These are phyloP conservation scores for Olivierus martensii DNA, from an alignment of 1,140 invertebrate species.

Conservation along the genomic window DNA sequence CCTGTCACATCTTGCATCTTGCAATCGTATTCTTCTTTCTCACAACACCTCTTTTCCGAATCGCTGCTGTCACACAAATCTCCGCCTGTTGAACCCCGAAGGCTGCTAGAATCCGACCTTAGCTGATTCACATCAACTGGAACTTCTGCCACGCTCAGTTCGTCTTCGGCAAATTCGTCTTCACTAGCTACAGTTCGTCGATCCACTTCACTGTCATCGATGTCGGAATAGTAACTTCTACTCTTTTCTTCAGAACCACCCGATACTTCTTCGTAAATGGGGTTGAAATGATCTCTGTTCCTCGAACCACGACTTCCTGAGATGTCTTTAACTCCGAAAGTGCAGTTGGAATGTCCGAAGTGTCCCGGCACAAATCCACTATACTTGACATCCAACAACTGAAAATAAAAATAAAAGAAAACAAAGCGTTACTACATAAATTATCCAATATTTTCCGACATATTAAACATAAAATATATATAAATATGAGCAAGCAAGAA, in stretches of 20 bases:
- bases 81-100: slow-evolving; percentile 19
- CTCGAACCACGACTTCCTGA: not conserved
- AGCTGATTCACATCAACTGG: slow-evolving; percentile 1
- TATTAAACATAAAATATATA: too few relatives aligned
- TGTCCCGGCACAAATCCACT: slow-evolving; percentile 17
- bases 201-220: slow-evolving; percentile 17
- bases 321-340: not conserved
- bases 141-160: slow-evolving; percentile 17
- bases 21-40: too few relatives aligned
- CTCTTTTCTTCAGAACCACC: slow-evolving; percentile 2
- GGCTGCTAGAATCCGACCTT: slow-evolving; percentile 18
- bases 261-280: slow-evolving; percentile 20
- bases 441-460: too few relatives aligned
- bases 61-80: slow-evolving; percentile 7
- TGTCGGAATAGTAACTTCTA: slow-evolving; percentile 13
- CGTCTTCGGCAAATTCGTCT: slow-evolving; percentile 21
- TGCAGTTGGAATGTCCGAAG: slow-evolving; percentile 8
- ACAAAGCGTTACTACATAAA: too few relatives aligned
- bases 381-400: slow-evolving; percentile 20
- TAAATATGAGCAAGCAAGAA: too few relatives aligned
- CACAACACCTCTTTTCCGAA: too few relatives aligned
- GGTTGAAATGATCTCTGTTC: slow-evolving; percentile 17
- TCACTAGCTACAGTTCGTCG: slow-evolving; percentile 17
- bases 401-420: slow-evolving; percentile 6
- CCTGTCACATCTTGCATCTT: not conserved